Evolutionary conservation across 1,140 invertebrate genomes (phyloP), one percentile per base, ranked within the genome.

Genomic region (Nasonia vitripennis): DNA sequence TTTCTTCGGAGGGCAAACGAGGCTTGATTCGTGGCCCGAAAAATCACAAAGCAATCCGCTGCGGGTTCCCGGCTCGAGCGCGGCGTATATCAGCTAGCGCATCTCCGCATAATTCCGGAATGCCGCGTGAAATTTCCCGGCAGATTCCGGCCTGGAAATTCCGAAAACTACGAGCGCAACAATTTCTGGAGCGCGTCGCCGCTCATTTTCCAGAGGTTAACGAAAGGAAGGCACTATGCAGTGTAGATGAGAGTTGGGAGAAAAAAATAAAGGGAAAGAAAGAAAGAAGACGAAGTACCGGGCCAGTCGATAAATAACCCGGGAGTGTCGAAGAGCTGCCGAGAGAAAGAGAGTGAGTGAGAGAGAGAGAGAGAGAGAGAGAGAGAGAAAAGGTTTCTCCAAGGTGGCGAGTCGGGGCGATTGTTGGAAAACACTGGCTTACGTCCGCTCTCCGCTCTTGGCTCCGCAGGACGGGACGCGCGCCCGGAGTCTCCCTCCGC

Each of bases 331-430:
- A 73, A 73, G 37, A 41, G 37, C 78, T 70, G 11, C 27, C 27
- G 27, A 27, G 27, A 27, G 1, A 27, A 1, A 27, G 27, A 27
- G 27, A 27, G 27, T 1, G 27, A 27, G 27, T 1, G 27, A 27
- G 27, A 27, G 27, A 27, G 27, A 27, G 27, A 27, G 27, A 27
- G 27, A 27, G 27, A 27, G 27, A 27, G 27, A 27, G 51, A 14
- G 37, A 23, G 37, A 70, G 70, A 41, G 0, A 78, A 62, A 67
- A 78, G 77, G 55, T 55, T 23, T 55, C 70, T 75, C 78, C 62
- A 51, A 85, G 84, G 84, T 85, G 84, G 82, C 82, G 82, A 84
- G 82, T 78, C 41, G n/a, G 17, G 48, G 20, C 78, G 78, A 85
- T 81, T 81, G 84, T 81, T 81, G 70, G 78, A 85, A 85, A 85